phyloP scores from a whole-genome alignment of 2,113 vertebrate species.

The Colaptes auratus region DNA sequence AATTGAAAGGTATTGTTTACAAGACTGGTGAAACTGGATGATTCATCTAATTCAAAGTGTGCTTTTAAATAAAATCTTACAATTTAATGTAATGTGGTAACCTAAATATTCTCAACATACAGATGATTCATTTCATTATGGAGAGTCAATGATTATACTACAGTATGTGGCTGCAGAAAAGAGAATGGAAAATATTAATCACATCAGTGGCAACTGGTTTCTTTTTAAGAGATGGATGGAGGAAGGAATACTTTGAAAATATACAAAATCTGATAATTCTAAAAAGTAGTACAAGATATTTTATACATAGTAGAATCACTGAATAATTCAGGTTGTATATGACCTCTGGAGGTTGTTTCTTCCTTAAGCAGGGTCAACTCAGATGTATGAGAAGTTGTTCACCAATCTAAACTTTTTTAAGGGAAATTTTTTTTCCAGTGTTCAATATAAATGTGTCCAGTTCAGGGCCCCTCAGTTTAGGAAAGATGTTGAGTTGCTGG shows the following conservation, averaged over 20 bases:
- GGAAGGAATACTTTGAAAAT: background rate
- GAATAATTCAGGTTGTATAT: background rate
- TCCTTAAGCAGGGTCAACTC: background rate
- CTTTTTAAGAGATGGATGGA: background rate
- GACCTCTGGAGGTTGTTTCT: background rate
- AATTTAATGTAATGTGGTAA: background rate
- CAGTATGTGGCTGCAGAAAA: background rate
- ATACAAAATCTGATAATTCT: background rate
- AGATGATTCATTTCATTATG: background rate
- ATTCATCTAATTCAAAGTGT: slow-evolving; percentile 69
- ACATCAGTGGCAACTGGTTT: background rate
- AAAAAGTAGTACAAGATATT: background rate
- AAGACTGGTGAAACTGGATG: slow-evolving; percentile 76
- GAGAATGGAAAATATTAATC: background rate
- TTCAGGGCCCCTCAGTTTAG: too few species aligned
- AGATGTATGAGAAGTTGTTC: background rate
- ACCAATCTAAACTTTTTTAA: background rate
- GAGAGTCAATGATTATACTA: background rate
- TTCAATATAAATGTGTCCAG: background rate
- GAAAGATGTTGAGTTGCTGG: too few species aligned
- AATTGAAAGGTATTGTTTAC: slow-evolving; percentile 50
- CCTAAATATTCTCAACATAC: background rate
- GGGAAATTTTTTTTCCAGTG: background rate
- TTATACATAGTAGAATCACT: background rate
- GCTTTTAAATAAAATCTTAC: background rate